Evolutionary conservation across 2,888 invertebrate species (phyloP).

Genomic region (Zonitis immaculata): DNA sequence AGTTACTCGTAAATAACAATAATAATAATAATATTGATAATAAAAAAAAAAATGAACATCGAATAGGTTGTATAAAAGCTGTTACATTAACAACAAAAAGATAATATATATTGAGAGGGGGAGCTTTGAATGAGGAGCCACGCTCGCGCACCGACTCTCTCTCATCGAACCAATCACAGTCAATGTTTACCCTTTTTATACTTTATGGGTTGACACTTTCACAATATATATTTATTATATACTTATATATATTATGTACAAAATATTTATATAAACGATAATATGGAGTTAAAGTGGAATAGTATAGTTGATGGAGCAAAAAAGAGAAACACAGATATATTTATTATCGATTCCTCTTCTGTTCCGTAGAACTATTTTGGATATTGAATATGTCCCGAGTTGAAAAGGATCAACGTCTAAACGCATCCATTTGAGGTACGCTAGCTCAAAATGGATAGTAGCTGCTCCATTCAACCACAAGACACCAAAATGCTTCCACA

Average conservation of each 20-base stretch:
- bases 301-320: too few species aligned
- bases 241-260: neutral
- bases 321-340: too few species aligned
- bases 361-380: too few species aligned
- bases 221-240: neutral
- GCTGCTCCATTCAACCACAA: too few species aligned
- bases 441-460: too few species aligned
- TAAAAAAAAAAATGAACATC: conserved; percentile 8
- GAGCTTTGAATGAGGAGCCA: conserved; percentile 12
- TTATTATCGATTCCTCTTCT: too few species aligned
- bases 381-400: too few species aligned
- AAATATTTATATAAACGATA: neutral
- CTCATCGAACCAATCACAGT: conserved; percentile 16
- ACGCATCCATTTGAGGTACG: too few species aligned
- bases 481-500: too few species aligned
- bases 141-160: conserved; percentile 15
- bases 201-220: conserved; percentile 19
- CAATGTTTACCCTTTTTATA: conserved; percentile 19
- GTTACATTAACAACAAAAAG: conserved; percentile 12
- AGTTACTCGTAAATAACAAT: conserved; percentile 21
- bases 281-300: neutral
- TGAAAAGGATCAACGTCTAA: too few species aligned
- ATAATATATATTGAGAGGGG: too few species aligned
- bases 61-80: conserved; percentile 22
- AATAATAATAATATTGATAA: neutral